Evolutionary conservation across 2,797 vertebrate genomes (phyloP), one percentile per base, ranked within the genome.

Genomic region (Anolis apletophallus): DNA sequence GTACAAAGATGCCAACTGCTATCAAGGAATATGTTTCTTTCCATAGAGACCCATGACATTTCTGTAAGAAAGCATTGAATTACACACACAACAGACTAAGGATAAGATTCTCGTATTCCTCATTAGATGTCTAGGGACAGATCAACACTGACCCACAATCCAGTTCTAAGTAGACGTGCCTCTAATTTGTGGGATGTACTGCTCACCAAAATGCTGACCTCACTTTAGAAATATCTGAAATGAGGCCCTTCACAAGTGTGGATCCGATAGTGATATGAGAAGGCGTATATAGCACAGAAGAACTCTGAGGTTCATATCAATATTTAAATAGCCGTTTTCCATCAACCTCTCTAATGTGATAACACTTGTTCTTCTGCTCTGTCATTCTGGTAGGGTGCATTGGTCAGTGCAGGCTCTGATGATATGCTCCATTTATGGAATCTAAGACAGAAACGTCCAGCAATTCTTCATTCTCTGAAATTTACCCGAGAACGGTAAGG

Each of bases 371-470:
- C 78, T 91, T 14, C 10, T 88, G 94, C n/a, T 95, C 69, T 89
- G 75, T 92, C 92, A 82, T 92, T 88, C n/a, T 86, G 88, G 10
- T 80, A 99, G 99, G 99, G 99, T 91, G 99, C 98, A 83, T 96
- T 99, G 96, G 98, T 99, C 93, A 98, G 98, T 91, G 98, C 98
- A 1, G 97, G 98, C 93, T 98, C 98, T 88, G 98, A 99, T 77
- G 98, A 99, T 94, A 98, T 98, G 0, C 97, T 99, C 92, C 98
- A 99, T 96, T 96, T 99, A 90, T 99, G 99, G 99, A 99, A 99
- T 91, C 97, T 99, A 81, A 97, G 98, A 86, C 99, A 99, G 95
- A 98, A 99, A 89, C 97, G 97, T 32, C 99, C 99, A 14, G 99
- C 98, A 54, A 93, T 99, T 93, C 97, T 99, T 81, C 98, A 99